Conservation (phyloP, 2,113 vertebrate genomes). For the Catharus fuscescens region DNA sequence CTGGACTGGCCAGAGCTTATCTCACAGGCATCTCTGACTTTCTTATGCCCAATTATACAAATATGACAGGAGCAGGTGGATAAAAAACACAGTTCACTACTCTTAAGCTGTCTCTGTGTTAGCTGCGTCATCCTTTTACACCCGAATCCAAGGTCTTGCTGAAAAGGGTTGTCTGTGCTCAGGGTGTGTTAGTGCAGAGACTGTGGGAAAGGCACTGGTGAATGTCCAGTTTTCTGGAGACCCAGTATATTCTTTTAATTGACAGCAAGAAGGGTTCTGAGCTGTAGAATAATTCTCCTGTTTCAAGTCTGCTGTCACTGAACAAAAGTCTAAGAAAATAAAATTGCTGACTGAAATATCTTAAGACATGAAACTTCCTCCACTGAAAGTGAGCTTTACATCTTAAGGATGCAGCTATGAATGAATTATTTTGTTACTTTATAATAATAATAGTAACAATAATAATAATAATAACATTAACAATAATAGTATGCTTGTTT, state of each 20-base stretch:
- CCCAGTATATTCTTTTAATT: not conserved
- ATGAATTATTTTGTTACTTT: not conserved
- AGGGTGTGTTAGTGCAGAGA: not conserved
- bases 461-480: not conserved
- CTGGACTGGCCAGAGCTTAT: not conserved
- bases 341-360: not conserved
- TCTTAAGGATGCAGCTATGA: not conserved
- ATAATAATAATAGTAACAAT: not conserved
- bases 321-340: not conserved
- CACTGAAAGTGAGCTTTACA: not conserved
- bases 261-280: not conserved
- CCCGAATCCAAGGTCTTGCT: not conserved
- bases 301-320: not conserved
- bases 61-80: not conserved
- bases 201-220: not conserved
- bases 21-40: not conserved
- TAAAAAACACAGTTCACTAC: not conserved
- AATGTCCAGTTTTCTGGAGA: not conserved
- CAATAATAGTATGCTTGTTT: not conserved
- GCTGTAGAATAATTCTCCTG: not conserved
- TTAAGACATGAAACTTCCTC: not conserved
- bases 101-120: not conserved
- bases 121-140: not conserved
- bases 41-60: not conserved
- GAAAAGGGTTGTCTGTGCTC: not conserved